Conservation (phyloP, 2,888 invertebrate genomes). For the Rhagium mordax region DNA sequence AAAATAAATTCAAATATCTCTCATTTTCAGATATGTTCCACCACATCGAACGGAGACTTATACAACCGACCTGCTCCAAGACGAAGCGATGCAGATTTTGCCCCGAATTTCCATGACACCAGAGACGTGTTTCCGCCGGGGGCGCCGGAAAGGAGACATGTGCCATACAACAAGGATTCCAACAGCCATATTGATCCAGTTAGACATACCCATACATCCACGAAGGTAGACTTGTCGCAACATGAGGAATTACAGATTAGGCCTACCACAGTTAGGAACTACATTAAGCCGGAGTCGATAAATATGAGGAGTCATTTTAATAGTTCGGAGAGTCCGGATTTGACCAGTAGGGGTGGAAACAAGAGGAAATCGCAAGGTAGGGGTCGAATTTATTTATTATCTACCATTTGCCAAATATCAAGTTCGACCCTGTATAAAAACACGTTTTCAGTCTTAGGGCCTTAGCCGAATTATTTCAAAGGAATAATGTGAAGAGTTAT, state of each 20-base stretch:
- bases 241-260: not conserved
- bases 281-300: not conserved
- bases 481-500: too few relatives aligned
- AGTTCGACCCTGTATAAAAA: too few relatives aligned
- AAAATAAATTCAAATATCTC: too few relatives aligned
- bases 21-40: conserved; percentile 18
- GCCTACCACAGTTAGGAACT: not conserved
- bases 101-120: not conserved
- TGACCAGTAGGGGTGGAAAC: not conserved
- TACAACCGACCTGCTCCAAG: not conserved
- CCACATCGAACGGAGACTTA: not conserved
- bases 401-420: too few relatives aligned
- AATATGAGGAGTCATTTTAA: not conserved
- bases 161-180: not conserved
- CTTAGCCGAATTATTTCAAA: too few relatives aligned
- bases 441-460: too few relatives aligned
- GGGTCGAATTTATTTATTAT: not conserved
- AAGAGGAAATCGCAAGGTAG: conserved; percentile 24
- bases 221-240: not conserved
- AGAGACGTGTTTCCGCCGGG: not conserved
- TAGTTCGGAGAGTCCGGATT: not conserved
- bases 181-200: not conserved
- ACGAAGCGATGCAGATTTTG: not conserved
- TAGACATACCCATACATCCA: conserved; percentile 17
- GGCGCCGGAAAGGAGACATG: not conserved